Evolutionary conservation across 2,888 invertebrate species (phyloP), one percentile per base, ranked within the genome.

Genomic region (Syrphus vitripennis): DNA sequence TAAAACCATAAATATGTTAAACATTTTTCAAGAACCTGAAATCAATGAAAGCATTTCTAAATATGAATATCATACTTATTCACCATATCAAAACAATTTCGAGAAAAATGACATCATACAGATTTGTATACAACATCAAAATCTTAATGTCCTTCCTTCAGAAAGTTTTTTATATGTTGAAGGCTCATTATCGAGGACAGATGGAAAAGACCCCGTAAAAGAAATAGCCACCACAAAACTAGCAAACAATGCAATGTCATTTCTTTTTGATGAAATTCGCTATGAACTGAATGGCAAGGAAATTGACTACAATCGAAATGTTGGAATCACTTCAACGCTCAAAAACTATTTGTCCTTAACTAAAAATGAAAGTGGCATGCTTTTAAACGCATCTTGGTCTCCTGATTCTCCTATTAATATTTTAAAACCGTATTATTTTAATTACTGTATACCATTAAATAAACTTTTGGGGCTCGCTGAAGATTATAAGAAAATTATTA

Each of bases 101-200:
- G 50, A 26, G 4, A 21, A 24, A 10, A 50, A 50, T 50, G 50
- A 26, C n/a, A n/a, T n/a, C n/a, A n/a, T n/a, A n/a, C n/a, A n/a
- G n/a, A n/a, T n/a, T n/a, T n/a, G n/a, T n/a, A 50, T 50, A 50
- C 50, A 50, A 74, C 80, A 6, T 82, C 83, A 31, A 77, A 89
- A 34, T 34, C 34, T 10, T 72, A 53, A 88, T 40, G 77, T 89
- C 24, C 76, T 88, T 45, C 92, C 91, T 87, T 91, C 89, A 88
- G 91, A 91, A 79, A 90, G 90, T 79, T 91, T 90, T 72, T 90
- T 91, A 5, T 88, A 91, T 87, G 80, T 90, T 24, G 84, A 84
- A 72, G 90, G 90, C 2, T 89, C 90, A 1, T 14, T 59, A 5
- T 42, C 45, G 16, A 45, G 9, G 16, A 16, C 42, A 42, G 42